Evolutionary conservation across 92 coral and sea anemone species (phyloP), one percentile per base, ranked within the genome.

Genomic region (Parazoanthus swiftii): DNA sequence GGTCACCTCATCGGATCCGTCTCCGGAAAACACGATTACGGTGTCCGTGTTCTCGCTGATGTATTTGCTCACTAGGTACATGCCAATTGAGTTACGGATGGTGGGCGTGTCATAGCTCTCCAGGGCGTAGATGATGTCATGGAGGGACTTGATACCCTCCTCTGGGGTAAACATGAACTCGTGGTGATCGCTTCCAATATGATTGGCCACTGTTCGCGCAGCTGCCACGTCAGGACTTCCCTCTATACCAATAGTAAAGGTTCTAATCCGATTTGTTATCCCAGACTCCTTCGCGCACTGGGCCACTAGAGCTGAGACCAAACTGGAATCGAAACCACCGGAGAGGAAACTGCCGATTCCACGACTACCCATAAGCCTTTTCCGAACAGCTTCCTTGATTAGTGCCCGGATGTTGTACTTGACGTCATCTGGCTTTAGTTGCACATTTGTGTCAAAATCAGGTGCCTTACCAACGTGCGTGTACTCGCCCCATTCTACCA

Each of bases 151-250:
- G 81, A 91, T 91, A n/a, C 92, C 93, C 58, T 91, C 89, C 29
- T 89, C 89, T 50, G 92, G 86, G 37, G 91, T 91, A 48, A 91
- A 89, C 72, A 89, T 75, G 74, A 91, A 54, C 88, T 89, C 93
- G 66, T 91, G 93, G 43, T 91, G 93, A 33, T 89, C 93, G 25
- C 88, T 88, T 71, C 89, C 89, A 18, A 89, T 81, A 77, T 90
- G 90, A 15, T 48, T 86, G 72, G 94, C 90, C 65, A 92, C 92
- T 77, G 88, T 48, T 21, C 94, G 92, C 43, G 94, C 94, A 26
- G 94, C 94, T 44, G 89, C 94, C 15, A 92, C 88, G 75, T 92
- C 94, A 5, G 86, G 71, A 68, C 93, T 90, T 74, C 93, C 93
- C 81, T 88, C 93, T 33, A 82, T 86, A 39, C 93, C 93, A 48